phyloP scores from a whole-genome alignment of 2,113 vertebrate species.

The Xiphophorus maculatus region DNA sequence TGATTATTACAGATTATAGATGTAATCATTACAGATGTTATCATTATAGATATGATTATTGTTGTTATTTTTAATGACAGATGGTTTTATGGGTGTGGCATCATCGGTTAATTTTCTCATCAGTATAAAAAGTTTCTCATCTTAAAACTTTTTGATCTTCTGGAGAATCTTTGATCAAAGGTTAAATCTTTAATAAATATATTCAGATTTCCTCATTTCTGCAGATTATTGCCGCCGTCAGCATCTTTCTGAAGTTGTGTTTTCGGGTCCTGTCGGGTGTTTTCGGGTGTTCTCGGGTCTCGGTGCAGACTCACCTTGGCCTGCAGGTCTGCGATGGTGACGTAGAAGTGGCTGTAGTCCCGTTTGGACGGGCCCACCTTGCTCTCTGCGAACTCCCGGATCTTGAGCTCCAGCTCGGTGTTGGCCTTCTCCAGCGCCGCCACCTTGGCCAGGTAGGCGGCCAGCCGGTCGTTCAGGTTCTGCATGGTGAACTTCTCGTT shows the following conservation, averaged over 20 bases:
- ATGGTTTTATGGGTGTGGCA: neutral
- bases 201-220: too few species aligned
- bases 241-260: too few species aligned
- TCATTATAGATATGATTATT: too few species aligned
- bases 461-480: constrained; percentile 82
- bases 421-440: constrained; percentile 71
- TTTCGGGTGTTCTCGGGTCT: too few species aligned
- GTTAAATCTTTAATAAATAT: too few species aligned
- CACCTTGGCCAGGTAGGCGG: constrained; percentile 77
- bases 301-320: constrained; percentile 59
- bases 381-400: constrained; percentile 71
- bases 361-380: constrained; percentile 27
- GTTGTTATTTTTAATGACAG: too few species aligned
- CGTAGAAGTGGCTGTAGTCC: constrained; percentile 56
- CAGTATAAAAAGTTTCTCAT: neutral
- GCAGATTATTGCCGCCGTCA: too few species aligned
- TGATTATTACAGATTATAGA: too few species aligned
- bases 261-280: too few species aligned
- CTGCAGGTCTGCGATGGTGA: constrained; percentile 67
- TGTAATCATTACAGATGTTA: too few species aligned
- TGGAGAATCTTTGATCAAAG: too few species aligned
- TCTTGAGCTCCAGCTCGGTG: constrained; percentile 78
- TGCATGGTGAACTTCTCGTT: constrained; percentile 81
- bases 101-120: neutral
- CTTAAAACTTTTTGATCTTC: too few species aligned